Evolutionary conservation across 2,113 vertebrate species (phyloP), one percentile per base, ranked within the genome.

Genomic region (Xiphophorus maculatus): DNA sequence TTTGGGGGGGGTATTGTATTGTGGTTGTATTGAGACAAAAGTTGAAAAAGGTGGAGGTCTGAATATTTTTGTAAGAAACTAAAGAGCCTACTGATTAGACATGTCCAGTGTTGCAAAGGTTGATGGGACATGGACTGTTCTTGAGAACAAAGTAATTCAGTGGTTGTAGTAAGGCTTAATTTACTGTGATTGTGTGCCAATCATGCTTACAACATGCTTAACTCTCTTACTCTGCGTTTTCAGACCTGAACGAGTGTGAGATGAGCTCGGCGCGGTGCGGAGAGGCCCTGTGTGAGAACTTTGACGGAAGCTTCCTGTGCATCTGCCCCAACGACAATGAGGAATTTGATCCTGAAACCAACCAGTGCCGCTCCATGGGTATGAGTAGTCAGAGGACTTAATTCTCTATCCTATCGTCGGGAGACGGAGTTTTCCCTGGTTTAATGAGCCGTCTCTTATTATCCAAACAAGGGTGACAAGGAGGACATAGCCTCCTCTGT

Each of bases 241-340:
- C 90, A 95, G 95, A 95, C 58, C 65, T 93, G 74, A 93, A 95
- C 72, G 95, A 95, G 89, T 95, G 95, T 62, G 93, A 94, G 91
- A 92, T 92, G 89, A 93, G 92, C 87, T 13, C 84, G 71, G 92
- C 92, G 74, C 85, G 92, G 83, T 95, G 95, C 67, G 92, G 94
- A 58, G 89, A 92, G 85, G 92, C 91, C 82, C 90, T 92, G 83
- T 95, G 95, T 92, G 95, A 95, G 93, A 95, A 95, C 74, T 75
- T 88, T 35, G 95, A 95, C 35, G 95, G 95, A 71, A 95, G 91
- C 92, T 95, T 95, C 92, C 94, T 95, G 91, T 95, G 95, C 90
- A 93, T 95, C 91, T 95, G 95, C 91, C 68, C 92, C 93, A 93
- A 78, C 87, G 94, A 95, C 88, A 92, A 94, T 89, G 90, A 95